Evolutionary conservation across 2,888 invertebrate genomes (phyloP).

Genomic region (Entomobrya proxima): DNA sequence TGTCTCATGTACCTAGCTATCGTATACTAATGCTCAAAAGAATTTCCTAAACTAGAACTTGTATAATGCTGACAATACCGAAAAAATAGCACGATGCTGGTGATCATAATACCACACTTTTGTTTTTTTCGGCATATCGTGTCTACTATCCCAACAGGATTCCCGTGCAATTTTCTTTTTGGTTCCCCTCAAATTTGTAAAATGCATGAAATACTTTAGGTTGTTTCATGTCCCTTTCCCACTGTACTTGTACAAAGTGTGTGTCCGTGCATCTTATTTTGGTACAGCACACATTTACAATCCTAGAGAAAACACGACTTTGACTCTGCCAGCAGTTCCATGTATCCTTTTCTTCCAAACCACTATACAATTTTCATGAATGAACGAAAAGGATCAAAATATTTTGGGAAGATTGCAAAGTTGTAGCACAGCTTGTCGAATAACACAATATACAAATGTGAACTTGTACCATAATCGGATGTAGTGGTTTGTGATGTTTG

Average conservation of each 20-base stretch:
- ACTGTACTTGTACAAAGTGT: neutral
- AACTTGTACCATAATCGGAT: conserved; percentile 40
- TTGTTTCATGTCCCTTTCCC: neutral
- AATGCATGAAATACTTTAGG: neutral
- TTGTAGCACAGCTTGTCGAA: conserved; percentile 17
- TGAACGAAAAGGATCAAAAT: conserved; percentile 42
- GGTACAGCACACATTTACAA: no score
- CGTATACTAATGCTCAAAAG: neutral
- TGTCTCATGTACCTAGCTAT: neutral
- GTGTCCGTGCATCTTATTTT: neutral
- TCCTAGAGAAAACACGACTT: no score
- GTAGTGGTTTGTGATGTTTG: neutral
- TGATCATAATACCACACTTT: conserved; percentile 42
- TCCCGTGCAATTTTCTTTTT: conserved; percentile 45
- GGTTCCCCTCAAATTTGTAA: conserved; percentile 1
- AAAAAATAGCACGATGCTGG: conserved; percentile 15
- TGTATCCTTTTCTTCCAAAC: neutral
- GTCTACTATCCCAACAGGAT: conserved; percentile 49
- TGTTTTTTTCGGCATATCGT: conserved; percentile 33
- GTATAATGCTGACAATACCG: conserved; percentile 1
- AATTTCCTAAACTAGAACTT: conserved; percentile 11
- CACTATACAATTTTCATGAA: conserved; percentile 35
- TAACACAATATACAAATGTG: conserved; percentile 17
- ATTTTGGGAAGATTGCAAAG: neutral
- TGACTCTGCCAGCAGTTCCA: neutral